These are phyloP conservation scores for Drosophila buzzatii DNA, from an alignment of 2,888 invertebrate genomes.

Conservation along the genomic window DNA sequence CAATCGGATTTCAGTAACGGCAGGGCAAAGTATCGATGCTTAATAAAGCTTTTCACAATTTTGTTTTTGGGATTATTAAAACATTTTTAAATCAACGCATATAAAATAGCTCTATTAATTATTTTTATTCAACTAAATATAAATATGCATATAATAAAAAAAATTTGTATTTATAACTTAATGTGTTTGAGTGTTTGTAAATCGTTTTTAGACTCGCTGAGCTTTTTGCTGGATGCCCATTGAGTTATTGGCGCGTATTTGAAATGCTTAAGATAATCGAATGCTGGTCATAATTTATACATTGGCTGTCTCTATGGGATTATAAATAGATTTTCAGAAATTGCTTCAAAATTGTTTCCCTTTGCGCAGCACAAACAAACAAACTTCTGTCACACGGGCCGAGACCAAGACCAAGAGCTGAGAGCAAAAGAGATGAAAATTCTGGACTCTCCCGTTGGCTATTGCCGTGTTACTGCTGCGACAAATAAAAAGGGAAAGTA, in stretches of 20 bases:
- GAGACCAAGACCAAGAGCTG: too few relatives aligned
- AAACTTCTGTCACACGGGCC: not conserved
- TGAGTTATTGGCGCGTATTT: not conserved
- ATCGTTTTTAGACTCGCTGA: not conserved
- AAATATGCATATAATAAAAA: not conserved
- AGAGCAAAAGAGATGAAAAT: not conserved
- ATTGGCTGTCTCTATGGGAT: not conserved
- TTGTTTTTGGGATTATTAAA: too few relatives aligned
- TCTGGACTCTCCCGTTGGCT: constrained; percentile 4
- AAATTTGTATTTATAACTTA: not conserved
- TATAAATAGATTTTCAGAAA: constrained; percentile 21
- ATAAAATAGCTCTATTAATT: too few relatives aligned
- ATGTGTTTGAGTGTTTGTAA: not conserved
- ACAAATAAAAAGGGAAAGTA: constrained; percentile 11
- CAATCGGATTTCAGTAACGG: not conserved
- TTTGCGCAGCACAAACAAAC: not conserved
- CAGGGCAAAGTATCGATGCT: not conserved
- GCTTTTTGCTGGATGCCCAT: not conserved
- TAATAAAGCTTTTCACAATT: not conserved
- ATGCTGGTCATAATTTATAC: not conserved
- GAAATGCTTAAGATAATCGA: not conserved
- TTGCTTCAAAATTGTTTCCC: not conserved
- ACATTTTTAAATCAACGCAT: not conserved
- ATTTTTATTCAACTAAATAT: not conserved
- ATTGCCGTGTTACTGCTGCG: not conserved